Percentiles rank a stretch among this genome's conserved stretches.
Evolutionary conservation across 2,888 invertebrate species (phyloP).

Genomic region (Amphipyra berbera): DNA sequence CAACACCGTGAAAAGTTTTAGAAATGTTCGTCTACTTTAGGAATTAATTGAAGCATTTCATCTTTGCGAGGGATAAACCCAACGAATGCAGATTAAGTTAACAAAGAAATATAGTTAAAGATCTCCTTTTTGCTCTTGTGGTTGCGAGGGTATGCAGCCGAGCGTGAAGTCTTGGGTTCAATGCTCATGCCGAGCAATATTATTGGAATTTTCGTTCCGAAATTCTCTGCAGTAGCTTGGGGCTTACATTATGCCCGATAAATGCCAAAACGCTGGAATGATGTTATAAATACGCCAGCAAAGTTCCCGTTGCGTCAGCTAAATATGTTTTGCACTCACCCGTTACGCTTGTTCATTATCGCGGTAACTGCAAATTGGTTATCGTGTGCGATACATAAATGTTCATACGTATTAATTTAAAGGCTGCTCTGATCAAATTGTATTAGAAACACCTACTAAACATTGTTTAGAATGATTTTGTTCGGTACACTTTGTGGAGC

Average conservation of each 20-base stretch:
- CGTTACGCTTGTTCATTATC: conserved; percentile 43
- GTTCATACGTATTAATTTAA: conserved; percentile 45
- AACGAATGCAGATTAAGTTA: neutral
- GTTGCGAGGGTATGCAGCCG: too few relatives aligned
- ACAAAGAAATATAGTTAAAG: too few relatives aligned
- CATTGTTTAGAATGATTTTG: neutral
- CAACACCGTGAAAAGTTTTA: too few relatives aligned
- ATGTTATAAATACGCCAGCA: neutral
- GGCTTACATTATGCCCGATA: too few relatives aligned
- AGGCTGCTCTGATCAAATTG: conserved; percentile 45
- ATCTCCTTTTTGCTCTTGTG: too few relatives aligned
- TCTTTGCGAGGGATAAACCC: neutral
- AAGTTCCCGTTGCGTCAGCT: conserved; percentile 23
- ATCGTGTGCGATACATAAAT: conserved; percentile 43
- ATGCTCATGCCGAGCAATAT: too few relatives aligned
- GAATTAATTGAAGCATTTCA: neutral
- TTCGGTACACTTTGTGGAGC: too few relatives aligned
- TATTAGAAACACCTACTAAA: conserved; percentile 46
- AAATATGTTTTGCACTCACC: conserved; percentile 30
- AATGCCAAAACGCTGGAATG: too few relatives aligned
- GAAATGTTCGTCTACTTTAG: neutral
- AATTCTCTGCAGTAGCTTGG: too few relatives aligned
- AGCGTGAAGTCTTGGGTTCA: too few relatives aligned
- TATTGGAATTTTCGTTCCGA: too few relatives aligned
- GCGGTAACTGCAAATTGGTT: conserved; percentile 56